Base-by-base conservation (phyloP, 2,113 vertebrate genomes). In the Spermophilus dauricus region DNA sequence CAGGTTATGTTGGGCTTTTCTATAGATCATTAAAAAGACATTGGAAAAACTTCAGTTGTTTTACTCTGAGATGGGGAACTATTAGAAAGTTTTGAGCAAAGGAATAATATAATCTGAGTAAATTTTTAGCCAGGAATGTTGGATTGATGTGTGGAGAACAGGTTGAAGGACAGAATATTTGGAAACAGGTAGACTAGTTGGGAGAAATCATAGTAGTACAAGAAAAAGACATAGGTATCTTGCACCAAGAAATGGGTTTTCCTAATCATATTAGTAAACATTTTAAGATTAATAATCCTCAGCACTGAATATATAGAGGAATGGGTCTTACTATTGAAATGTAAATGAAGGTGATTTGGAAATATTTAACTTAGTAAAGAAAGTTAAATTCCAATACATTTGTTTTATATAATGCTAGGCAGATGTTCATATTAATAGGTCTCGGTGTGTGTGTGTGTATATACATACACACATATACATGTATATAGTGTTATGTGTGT, bases 311-410 rank as follows among this genome's bases (percentile, higher is more conserved):
- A 26, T 91, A 10, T 69, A 9, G 75, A 81, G 45, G 11, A 94
- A 77, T 94, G 67, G 26, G 3, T 91, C 48, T 51, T 34, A 76
- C 45, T 73, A 26, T 76, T 58, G 16, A 22, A 88, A 70, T 75
- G 30, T 83, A 72, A 84, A 93, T 48, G 53, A 12, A 93, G n/a
- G 22, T 69, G 67, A 2, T 82, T 94, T 86, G 32, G 45, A n/a
- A 86, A 81, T n/a, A 61, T 73, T 70, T 86, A 24, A 67, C 13
- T 48, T 91, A 51, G 28, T 82, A 82, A 91, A 87, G 73, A 30
- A 93, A 67, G 39, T 51, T 91, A 69, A 91, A 53, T 77, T 76
- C 51, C 75, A 61, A 82, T 91, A 18, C 34, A 83, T 76, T 82
- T 34, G 26, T 81, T 96, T 81, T 91, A 82, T 91, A 5, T 11